Base-by-base conservation (phyloP, 2,113 vertebrate genomes). In the Gnathonemus echidnorhynchus region DNA sequence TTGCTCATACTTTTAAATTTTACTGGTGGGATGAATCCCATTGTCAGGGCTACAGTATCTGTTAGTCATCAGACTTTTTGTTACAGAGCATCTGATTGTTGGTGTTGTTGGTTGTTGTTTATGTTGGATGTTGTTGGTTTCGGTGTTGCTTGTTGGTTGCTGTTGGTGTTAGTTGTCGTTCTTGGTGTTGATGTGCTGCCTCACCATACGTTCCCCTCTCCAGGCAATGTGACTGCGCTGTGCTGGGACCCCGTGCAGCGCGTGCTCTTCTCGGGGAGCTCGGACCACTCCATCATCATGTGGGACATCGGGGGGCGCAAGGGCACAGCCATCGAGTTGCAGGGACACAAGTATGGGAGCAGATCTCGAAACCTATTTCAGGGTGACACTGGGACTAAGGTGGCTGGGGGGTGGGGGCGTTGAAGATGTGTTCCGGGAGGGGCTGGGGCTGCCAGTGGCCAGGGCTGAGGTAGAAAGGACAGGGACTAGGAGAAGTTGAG, bases 251-350 rank as follows among this genome's bases (percentile, higher is more conserved):
- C 98, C 0, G 95, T 96, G 87, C 98, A 98, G 92, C 95, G 97
- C 90, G 94, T 98, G 83, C 93, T 99, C 86, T 99, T 99, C 94
- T 99, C 98, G 0, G 98, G 98, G 91, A 99, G 98, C 94, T 99
- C 98, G 0, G 98, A 99, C 92, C 98, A 99, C 95, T 98, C 98
- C 70, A 98, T 99, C 94, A 99, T 99, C 94, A 99, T 99, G 98
- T 99, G 98, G 98, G 98, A 99, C 96, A 99, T 99, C 31, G 98
- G 98, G 31, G 98, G 98, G 49, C 97, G 97, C 87, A 99, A 98
- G 96, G 98, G 98, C 94, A 99, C 98, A 0, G 98, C 98, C 86
- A 98, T 99, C 1, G 98, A 99, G 91, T 95, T 99, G 90, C 98
- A 99, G 95, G 98, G 98, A 92, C 98, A 99, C 96, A 98, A 97